phyloP scores from a whole-genome alignment of 2,113 vertebrate species.

The Antigone vipio region DNA sequence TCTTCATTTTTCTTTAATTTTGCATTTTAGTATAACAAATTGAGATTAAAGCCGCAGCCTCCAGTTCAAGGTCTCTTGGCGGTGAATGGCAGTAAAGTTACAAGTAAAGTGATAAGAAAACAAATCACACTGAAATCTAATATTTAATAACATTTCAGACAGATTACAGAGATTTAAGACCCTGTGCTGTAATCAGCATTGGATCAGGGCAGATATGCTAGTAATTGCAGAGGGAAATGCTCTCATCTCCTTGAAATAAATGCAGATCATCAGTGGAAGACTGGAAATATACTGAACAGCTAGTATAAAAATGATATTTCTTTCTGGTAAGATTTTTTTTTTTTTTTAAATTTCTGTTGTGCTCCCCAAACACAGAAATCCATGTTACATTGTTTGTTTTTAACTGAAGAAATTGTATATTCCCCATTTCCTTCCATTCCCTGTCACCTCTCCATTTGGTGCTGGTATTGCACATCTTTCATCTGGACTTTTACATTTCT shows the following conservation, averaged over 20 bases:
- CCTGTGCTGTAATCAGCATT: neutral
- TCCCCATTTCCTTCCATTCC: neutral
- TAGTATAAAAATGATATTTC: neutral
- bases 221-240: neutral
- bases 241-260: slow-evolving; percentile 11
- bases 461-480: neutral
- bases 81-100: slow-evolving; percentile 39
- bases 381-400: neutral
- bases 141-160: slow-evolving; percentile 38
- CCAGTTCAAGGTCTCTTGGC: slow-evolving; percentile 45
- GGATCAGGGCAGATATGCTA: neutral
- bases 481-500: neutral
- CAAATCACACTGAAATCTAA: slow-evolving; percentile 36
- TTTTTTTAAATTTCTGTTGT: neutral
- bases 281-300: neutral
- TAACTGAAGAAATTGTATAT: neutral
- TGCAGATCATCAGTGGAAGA: neutral
- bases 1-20: slow-evolving; percentile 71
- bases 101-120: slow-evolving; percentile 34
- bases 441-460: neutral
- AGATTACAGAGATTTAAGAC: slow-evolving; percentile 39
- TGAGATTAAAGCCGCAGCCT: slow-evolving; percentile 41
- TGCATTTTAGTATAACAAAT: slow-evolving; percentile 65
- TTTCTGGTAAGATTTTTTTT: neutral
- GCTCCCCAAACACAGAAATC: neutral